A percentile compares a stretch with the other conserved stretches of the same genome.
phyloP scores from a whole-genome alignment of 1,140 invertebrate genomes.

The Homalodisca vitripennis region DNA sequence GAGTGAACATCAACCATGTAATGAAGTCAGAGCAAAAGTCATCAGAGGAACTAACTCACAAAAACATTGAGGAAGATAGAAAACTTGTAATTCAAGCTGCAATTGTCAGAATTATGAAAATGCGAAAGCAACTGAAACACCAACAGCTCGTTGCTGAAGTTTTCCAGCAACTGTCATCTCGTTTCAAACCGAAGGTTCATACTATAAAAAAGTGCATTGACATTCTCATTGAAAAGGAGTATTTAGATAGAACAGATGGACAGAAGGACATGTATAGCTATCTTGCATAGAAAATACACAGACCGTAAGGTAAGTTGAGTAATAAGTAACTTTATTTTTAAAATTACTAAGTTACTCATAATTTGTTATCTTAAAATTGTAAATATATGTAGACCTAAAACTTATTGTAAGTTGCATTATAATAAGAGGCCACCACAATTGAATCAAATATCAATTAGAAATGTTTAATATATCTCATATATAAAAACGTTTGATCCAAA shows the following conservation, averaged over 20 bases:
- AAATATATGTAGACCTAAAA: too few species aligned
- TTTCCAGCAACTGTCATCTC: slow-evolving; percentile 91
- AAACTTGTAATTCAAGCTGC: slow-evolving; percentile 97
- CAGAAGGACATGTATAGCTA: slow-evolving; percentile 97
- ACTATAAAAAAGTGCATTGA: slow-evolving; percentile 99
- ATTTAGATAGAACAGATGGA: slow-evolving; percentile 93
- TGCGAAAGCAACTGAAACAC: slow-evolving; percentile 93
- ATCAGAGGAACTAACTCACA: slow-evolving; percentile 96
- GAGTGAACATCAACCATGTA: slow-evolving; percentile 98
- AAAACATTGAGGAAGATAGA: slow-evolving; percentile 98
- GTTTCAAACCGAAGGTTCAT: slow-evolving; percentile 97
- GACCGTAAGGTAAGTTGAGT: neutral
- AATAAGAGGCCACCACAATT: too few species aligned
- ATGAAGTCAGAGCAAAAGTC: slow-evolving; percentile 96
- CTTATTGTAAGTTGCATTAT: too few species aligned
- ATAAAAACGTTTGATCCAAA: too few species aligned
- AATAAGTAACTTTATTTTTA: neutral
- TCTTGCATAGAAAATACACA: slow-evolving; percentile 61
- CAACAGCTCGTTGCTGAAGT: slow-evolving; percentile 94
- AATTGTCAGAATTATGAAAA: slow-evolving; percentile 99
- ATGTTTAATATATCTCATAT: too few species aligned
- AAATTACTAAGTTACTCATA: too few species aligned
- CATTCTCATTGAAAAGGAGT: slow-evolving; percentile 99
- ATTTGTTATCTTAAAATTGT: too few species aligned
- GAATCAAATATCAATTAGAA: too few species aligned